Base-by-base conservation (phyloP, 2,888 invertebrate genomes). In the Cephus pulcher region DNA sequence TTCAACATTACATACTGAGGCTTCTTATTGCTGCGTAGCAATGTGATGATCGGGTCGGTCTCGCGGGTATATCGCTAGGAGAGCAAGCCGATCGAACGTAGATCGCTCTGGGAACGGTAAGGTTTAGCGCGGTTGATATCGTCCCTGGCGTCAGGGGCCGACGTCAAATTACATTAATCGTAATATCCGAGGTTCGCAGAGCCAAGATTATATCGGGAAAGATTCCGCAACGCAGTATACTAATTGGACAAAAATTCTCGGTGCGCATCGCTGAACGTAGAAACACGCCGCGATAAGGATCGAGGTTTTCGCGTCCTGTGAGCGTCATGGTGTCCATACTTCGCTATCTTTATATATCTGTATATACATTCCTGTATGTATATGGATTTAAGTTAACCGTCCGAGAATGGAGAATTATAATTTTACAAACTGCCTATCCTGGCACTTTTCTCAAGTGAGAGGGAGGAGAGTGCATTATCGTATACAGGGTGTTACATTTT, bases 171-270 rank as follows among this genome's bases (percentile, higher is more conserved):
- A 84, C 84, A 82, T 87, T 86, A 87, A 87, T 85, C 86, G 87
- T 84, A 85, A 85, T 86, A 86, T 84, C 81, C 34, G 34, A 33
- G 74, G 37, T 30, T 30, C n/a, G 74, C 32, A 74, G 74, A 74
- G 37, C n/a, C 12, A 35, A 37, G 37, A 74, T 35, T 9, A 74
- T 34, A 74, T 34, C 34, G 23, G 11, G 78, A 80, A 79, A 82
- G 84, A 86, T 86, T 86, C 84, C 84, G 82, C 84, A 76, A 85
- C 84, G 83, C 84, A 83, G 84, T 84, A 80, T 86, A 86, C 86
- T 86, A 86, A 86, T 86, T 86, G 86, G 86, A 86, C 80, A 88
- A 86, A 87, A 88, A 88, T 87, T 84, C 81, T 79, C 79, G 32
- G 76, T 79, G 78, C 83, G 81, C 83, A 85, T 85, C 84, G 84